Percentiles rank a stretch among this genome's conserved stretches.
phyloP scores from a whole-genome alignment of 2,113 vertebrate genomes.

The Canis aureus region DNA sequence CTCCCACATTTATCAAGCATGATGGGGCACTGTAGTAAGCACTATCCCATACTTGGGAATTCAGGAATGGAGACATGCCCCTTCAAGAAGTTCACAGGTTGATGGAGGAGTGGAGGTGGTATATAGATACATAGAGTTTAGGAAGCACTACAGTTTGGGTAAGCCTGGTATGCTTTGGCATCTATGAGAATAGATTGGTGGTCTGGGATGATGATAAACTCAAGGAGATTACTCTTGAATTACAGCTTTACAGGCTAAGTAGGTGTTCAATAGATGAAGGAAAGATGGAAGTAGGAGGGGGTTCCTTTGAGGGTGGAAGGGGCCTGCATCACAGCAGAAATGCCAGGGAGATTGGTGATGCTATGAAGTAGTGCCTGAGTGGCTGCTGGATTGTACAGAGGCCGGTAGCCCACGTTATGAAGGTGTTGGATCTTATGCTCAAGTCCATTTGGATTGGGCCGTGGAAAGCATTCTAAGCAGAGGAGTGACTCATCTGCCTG shows the following conservation, averaged over 20 bases:
- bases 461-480: neutral
- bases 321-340: neutral
- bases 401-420: neutral
- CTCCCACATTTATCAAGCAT: neutral
- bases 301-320: neutral
- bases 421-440: neutral
- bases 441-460: neutral
- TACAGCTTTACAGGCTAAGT: neutral
- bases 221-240: neutral
- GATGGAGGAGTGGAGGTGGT: neutral
- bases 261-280: neutral
- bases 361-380: neutral
- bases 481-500: neutral
- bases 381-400: neutral
- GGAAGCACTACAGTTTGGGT: neutral
- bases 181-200: neutral
- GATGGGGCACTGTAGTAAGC: accelerated
- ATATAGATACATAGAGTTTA: neutral
- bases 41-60: neutral
- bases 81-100: neutral
- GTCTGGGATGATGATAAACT: neutral
- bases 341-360: neutral
- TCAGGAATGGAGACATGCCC: neutral
- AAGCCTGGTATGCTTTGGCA: neutral
- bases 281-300: neutral